These are phyloP conservation scores for Notospermus geniculatus DNA, from an alignment of 1,140 invertebrate genomes.

Conservation along the genomic window DNA sequence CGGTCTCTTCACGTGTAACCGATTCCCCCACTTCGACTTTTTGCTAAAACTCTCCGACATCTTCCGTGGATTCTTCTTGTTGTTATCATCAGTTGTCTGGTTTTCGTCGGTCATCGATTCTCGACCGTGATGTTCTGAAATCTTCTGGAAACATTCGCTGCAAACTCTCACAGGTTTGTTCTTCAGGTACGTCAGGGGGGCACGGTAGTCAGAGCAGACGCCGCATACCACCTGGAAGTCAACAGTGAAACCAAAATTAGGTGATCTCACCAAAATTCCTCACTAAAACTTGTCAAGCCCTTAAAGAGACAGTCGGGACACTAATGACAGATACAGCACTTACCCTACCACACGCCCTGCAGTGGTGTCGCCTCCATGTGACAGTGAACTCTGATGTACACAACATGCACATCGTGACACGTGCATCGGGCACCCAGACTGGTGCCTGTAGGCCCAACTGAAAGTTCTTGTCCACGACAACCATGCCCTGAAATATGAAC, in stretches of 20 bases:
- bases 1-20: not conserved
- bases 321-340: conserved; percentile 14
- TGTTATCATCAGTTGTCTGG: not conserved
- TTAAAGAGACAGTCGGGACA: too few relatives aligned
- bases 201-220: conserved; percentile 68
- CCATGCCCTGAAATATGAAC: not conserved
- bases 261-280: too few relatives aligned
- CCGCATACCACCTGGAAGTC: conserved; percentile 66
- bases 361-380: conserved; percentile 73
- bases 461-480: conserved; percentile 42
- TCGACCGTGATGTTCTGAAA: too few relatives aligned
- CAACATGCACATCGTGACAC: conserved; percentile 73
- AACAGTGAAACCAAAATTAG: too few relatives aligned
- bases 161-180: conserved; percentile 62
- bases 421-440: conserved; percentile 67
- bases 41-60: not conserved
- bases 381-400: conserved; percentile 72
- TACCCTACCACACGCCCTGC: conserved; percentile 73
- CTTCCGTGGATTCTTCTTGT: conserved; percentile 1
- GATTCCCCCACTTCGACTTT: not conserved
- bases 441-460: conserved; percentile 60
- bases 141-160: conserved; percentile 61
- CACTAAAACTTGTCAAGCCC: too few relatives aligned
- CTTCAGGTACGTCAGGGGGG: conserved; percentile 67
- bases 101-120: too few relatives aligned